Evolutionary conservation across 2,888 invertebrate genomes (phyloP).

Genomic region (Spodoptera exigua): DNA sequence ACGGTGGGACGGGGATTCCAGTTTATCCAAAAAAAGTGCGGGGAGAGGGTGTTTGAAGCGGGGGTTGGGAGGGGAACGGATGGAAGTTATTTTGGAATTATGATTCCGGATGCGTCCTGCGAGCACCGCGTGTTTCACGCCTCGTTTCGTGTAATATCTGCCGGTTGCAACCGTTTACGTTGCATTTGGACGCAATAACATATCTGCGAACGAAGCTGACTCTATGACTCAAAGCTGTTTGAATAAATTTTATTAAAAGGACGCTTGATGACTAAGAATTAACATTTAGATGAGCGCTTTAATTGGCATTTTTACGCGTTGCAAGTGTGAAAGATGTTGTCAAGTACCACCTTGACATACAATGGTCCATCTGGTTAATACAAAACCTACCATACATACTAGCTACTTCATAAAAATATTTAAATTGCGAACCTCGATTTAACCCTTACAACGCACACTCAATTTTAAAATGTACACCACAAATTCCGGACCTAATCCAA

Average conservation of each 20-base stretch:
- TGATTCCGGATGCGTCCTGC: constrained; percentile 88
- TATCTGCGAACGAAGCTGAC: constrained; percentile 58
- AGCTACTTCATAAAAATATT: constrained; percentile 44
- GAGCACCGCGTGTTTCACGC: constrained; percentile 86
- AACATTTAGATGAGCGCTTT: constrained; percentile 20
- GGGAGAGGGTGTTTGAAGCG: constrained; percentile 67
- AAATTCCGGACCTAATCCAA: constrained; percentile 65
- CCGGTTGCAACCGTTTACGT: constrained; percentile 78
- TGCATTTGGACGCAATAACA: constrained; percentile 72
- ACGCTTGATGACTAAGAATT: constrained; percentile 13
- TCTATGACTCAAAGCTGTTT: constrained; percentile 42
- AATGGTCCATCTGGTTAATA: constrained; percentile 31
- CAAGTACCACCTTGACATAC: constrained; percentile 41
- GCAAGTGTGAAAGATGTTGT: constrained; percentile 27
- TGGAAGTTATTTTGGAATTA: constrained; percentile 88
- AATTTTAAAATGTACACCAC: constrained; percentile 59
- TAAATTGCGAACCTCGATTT: constrained; percentile 47
- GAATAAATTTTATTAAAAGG: constrained; percentile 26
- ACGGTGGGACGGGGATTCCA: constrained; percentile 87
- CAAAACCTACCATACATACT: constrained; percentile 13
- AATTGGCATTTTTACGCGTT: constrained; percentile 35
- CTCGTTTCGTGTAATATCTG: constrained; percentile 85
- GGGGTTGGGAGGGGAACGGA: constrained; percentile 73
- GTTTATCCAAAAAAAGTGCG: constrained; percentile 87
- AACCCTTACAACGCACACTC: constrained; percentile 49